Evolutionary conservation across 1,140 invertebrate species (phyloP), one percentile per base, ranked within the genome.

Genomic region (Atta cephalotes): DNA sequence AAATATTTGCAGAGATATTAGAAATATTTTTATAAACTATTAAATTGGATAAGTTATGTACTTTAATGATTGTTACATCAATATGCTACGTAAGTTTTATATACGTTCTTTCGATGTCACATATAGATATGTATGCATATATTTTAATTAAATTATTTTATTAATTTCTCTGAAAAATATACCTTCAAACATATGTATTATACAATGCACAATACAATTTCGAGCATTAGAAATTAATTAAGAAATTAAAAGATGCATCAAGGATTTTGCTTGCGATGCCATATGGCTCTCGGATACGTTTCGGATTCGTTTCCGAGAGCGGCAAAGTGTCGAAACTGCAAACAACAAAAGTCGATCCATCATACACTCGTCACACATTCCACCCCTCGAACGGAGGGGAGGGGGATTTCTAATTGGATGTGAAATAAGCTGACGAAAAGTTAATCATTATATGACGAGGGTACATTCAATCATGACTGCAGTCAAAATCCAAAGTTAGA

Each of bases 391-490:
- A 71, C 74, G 35, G 28, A 65, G 21, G n/a, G n/a, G n/a, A n/a
- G n/a, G n/a, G n/a, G n/a, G n/a, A n/a, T 79, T 58, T 53, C 56
- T 85, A 90, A 91, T 91, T 90, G 79, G 87, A 87, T 71, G 76
- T 71, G 70, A 66, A 85, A 65, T 71, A 62, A 82, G 66, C 84
- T 88, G 78, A 84, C 65, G 88, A 86, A 86, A 88, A 31, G 62
- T 51, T 84, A 77, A 77, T 85, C 58, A 74, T 3, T 49, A 14
- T 68, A 51, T 25, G 39, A 74, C 53, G 66, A 85, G 16, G 65
- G 56, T 76, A 56, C 21, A 65, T 78, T 77, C 58, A 82, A 74
- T 89, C 71, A 9, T 25, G 21, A 39, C 18, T n/a, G 6, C 14
- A 49, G 35, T 51, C n/a, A 39, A 80, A 51, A 53, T 78, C 14